Evolutionary conservation across 2,113 vertebrate genomes (phyloP), one percentile per base, ranked within the genome.

Genomic region (Gobiocypris rarus): DNA sequence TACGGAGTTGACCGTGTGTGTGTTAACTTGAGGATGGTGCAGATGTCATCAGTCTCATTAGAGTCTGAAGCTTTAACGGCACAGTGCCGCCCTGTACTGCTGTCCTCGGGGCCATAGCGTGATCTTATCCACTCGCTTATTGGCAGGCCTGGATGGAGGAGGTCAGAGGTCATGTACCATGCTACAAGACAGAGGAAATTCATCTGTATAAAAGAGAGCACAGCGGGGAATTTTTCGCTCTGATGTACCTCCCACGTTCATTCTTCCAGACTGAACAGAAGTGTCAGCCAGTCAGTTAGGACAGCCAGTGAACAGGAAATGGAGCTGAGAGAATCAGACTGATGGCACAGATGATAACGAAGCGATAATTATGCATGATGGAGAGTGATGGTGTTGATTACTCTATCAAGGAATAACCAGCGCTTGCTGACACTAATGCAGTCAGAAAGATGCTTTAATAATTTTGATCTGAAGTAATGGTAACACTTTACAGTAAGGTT

Each of bases 181-280:
- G 41, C n/a, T 54, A 61, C 17, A 71, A 43, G 48, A 31, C 31
- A 26, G 15, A 26, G 9, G 54, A 65, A 31, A 14, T 65, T 28
- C 19, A 28, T 74, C 9, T 65, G 63, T 50, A 31, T 48, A 14
- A 58, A 5, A 26, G 1, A 48, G 28, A 54, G 56, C 24, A 38
- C 82, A 34, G 67, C 0, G 75, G 43, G 45, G 70, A 76, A 84
- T 82, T 45, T 76, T 76, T 78, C 61, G 50, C 15, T 71, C n/a
- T 71, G 54, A 52, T 82, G 48, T 38, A 14, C 71, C 81, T 83
- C 81, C 82, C 78, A 84, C 61, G 38, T 74, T 84, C 61, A 84
- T 71, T 76, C 73, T 48, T 83, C 17, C 24, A 73, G 52, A 54
- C 48, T 70, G 69, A 24, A 73, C n/a, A 13, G 41, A 78, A 34